Conservation (phyloP, 2,113 vertebrate genomes). For the Castor canadensis region DNA sequence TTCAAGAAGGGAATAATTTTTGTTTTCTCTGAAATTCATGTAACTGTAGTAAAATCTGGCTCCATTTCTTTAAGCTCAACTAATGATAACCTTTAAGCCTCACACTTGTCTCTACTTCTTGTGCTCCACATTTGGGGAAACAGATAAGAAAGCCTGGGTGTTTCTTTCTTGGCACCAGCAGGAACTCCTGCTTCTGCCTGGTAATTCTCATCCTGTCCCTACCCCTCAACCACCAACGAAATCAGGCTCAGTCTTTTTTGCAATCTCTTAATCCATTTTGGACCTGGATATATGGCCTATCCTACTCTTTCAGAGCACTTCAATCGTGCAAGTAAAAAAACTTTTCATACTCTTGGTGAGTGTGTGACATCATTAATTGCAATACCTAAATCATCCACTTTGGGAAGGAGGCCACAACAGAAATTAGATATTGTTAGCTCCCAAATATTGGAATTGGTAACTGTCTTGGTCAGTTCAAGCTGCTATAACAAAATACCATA, state of each 20-base stretch:
- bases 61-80: not conserved
- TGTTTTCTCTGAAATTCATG: not conserved
- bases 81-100: not conserved
- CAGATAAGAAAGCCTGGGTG: not conserved
- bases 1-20: not conserved
- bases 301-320: not conserved
- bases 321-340: not conserved
- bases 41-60: not conserved
- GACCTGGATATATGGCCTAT: not conserved
- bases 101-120: not conserved
- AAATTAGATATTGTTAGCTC: not conserved
- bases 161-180: not conserved
- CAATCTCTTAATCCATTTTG: not conserved
- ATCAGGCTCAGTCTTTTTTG: not conserved
- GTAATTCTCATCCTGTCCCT: not conserved
- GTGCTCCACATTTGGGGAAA: not conserved
- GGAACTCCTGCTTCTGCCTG: not conserved
- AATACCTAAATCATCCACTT: not conserved
- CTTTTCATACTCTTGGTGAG: not conserved
- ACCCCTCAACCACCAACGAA: not conserved
- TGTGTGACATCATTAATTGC: not conserved
- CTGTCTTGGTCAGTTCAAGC: fast-evolving
- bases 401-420: not conserved
- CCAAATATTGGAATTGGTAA: not conserved
- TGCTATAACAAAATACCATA: not conserved